phyloP scores from a whole-genome alignment of 2,888 invertebrate genomes.

The Glaucopsyche alexis region DNA sequence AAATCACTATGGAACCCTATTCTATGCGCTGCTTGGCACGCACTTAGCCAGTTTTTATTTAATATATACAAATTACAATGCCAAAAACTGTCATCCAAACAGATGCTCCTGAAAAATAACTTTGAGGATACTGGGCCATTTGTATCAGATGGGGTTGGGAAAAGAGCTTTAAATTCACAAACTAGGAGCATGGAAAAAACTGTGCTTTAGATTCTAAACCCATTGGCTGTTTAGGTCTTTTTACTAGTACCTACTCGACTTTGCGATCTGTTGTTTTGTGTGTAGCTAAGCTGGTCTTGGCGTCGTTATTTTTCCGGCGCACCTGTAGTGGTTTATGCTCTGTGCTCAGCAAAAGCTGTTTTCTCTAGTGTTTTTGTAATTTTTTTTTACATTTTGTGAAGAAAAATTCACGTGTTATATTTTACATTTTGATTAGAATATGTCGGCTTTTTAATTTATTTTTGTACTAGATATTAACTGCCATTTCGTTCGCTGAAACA shows the following conservation, averaged over 20 bases:
- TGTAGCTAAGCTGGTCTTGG: neutral
- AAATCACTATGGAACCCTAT: no score
- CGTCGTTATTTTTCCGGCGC: neutral
- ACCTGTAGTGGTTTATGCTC: conserved; percentile 5
- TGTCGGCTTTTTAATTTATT: no score
- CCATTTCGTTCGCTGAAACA: no score
- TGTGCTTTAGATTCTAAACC: neutral
- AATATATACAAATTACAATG: no score
- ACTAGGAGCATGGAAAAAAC: neutral
- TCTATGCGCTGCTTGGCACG: no score
- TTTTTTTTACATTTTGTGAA: neutral
- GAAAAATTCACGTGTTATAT: no score
- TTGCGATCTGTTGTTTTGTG: neutral
- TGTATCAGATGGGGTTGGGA: neutral
- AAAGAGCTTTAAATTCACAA: conserved; percentile 2
- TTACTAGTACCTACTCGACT: neutral
- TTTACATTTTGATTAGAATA: no score
- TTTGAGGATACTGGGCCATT: neutral
- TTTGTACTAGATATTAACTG: no score
- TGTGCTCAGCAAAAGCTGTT: neutral
- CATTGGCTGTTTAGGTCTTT: neutral
- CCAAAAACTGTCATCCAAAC: no score
- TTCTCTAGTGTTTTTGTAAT: neutral
- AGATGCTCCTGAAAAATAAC: neutral
- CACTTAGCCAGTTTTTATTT: no score